Base-by-base conservation (phyloP, 2,888 invertebrate species). In the Drosophila infuscata region DNA sequence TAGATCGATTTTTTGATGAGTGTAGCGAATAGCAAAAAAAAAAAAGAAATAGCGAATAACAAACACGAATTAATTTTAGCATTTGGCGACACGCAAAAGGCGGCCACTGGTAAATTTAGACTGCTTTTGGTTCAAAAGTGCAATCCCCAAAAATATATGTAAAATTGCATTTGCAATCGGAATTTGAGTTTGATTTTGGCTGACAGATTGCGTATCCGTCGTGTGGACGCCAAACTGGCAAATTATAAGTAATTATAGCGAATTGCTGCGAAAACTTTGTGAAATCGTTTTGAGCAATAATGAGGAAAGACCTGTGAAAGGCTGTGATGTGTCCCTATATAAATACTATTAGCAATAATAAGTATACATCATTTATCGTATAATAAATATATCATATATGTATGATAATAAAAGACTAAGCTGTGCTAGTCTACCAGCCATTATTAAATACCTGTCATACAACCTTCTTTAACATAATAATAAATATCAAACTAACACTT, bases 21-120 rank as follows among this genome's bases (percentile, higher is more conserved):
- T 46, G 46, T 25, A 25, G 46, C 25, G 4, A 46, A 46, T 20
- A 12, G 20, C 46, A 46, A 20, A 46, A 20, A 12, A 3, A 43
- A 20, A 20, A 7, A n/a, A 57, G 3, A n/a, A 57, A 9, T 17
- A 29, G 36, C 52, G 30, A 46, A 57, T 32, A 48, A 35, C 48
- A 71, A 43, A 48, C 54, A 57, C 3, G 32, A 65, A 72, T 74
- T 79, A 79, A 68, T 77, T 83, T 75, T 77, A 77, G 77, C 61
- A 62, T 59, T 67, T 52, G 25, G 76, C 68, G 61, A 86, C 88
- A 83, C 57, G 74, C 70, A 71, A 74, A 79, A 79, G 87, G 77
- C 87, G 77, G 63, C 46, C 74, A 58, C 0, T 29, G 25, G 62
- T 76, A 79, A 75, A 64, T 38, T 75, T 77, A 77, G 61, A 49